Conservation (phyloP, 2,888 invertebrate species). For the Polydrusus pterygomalis region DNA sequence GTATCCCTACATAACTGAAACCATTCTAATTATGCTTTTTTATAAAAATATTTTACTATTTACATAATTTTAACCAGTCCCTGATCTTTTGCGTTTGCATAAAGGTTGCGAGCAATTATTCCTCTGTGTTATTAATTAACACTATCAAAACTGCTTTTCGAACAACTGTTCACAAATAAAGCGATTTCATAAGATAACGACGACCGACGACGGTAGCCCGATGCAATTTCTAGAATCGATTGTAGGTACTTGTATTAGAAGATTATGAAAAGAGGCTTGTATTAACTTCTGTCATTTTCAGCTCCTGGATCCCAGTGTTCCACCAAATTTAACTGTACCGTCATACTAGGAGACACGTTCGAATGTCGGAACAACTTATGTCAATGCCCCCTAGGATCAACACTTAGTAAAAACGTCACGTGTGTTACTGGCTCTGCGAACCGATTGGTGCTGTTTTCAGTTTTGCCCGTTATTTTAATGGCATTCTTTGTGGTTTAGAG, state of each 20-base stretch:
- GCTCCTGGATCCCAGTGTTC: constrained; percentile 60
- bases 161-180: not conserved
- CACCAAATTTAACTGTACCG: constrained; percentile 58
- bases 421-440: constrained; percentile 48
- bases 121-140: not conserved
- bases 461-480: not conserved
- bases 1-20: not conserved
- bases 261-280: not conserved
- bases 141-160: not conserved
- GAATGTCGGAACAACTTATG: constrained; percentile 62
- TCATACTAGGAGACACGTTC: constrained; percentile 58
- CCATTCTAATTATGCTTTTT: not conserved
- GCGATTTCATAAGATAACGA: not conserved
- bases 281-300: constrained; percentile 48
- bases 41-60: too few species aligned
- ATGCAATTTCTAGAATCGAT: not conserved
- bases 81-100: not conserved
- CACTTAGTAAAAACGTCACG: constrained; percentile 47
- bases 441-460: not conserved
- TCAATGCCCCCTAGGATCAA: constrained; percentile 59
- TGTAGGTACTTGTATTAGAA: not conserved
- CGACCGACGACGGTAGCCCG: not conserved
- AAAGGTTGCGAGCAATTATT: too few species aligned
- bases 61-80: not conserved
- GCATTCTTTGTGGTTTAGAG: constrained; percentile 9